Percentiles rank a stretch among this genome's conserved stretches.
These are phyloP conservation scores for Oplegnathus fasciatus DNA, from an alignment of 2,113 vertebrate genomes.

Conservation along the genomic window DNA sequence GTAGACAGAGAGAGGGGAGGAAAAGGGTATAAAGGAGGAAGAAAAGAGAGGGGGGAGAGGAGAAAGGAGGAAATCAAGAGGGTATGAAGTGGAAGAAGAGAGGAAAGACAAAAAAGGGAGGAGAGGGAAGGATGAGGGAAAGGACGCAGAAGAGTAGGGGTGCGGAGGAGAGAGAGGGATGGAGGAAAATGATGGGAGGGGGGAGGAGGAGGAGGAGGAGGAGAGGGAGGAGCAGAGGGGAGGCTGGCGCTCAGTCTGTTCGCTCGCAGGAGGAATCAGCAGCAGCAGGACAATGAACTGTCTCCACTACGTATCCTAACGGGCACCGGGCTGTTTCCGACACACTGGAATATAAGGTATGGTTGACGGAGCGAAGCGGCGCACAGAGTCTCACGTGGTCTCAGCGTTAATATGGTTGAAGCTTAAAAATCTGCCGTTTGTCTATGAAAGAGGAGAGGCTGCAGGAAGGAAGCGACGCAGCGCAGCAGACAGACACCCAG, in stretches of 20 bases:
- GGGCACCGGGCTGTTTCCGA: constrained; percentile 46
- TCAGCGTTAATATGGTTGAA: background rate
- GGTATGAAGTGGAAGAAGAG: background rate
- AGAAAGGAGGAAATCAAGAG: background rate
- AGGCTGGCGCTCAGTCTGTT: constrained; percentile 63
- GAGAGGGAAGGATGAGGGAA: background rate
- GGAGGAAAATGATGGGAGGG: constrained; percentile 56
- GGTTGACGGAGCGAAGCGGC: background rate
- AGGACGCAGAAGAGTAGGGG: background rate
- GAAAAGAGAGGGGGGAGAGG: background rate
- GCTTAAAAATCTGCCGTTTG: background rate
- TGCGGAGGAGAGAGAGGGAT: constrained; percentile 33
- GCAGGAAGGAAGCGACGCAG: constrained; percentile 77
- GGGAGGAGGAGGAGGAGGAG: constrained; percentile 44
- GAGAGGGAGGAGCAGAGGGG: constrained; percentile 58
- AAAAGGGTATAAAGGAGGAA: background rate
- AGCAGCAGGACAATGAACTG: constrained; percentile 74
- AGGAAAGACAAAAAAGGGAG: background rate
- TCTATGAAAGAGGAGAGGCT: constrained; percentile 38
- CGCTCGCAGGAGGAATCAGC: constrained; percentile 73
- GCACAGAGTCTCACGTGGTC: fast-evolving
- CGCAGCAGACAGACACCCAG: constrained; percentile 54
- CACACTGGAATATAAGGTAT: constrained; percentile 57
- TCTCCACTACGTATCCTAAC: constrained; percentile 59
- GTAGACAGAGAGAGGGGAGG: no score